Evolutionary conservation across 2,888 invertebrate genomes (phyloP), one percentile per base, ranked within the genome.

Genomic region (Lysandra bellargus): DNA sequence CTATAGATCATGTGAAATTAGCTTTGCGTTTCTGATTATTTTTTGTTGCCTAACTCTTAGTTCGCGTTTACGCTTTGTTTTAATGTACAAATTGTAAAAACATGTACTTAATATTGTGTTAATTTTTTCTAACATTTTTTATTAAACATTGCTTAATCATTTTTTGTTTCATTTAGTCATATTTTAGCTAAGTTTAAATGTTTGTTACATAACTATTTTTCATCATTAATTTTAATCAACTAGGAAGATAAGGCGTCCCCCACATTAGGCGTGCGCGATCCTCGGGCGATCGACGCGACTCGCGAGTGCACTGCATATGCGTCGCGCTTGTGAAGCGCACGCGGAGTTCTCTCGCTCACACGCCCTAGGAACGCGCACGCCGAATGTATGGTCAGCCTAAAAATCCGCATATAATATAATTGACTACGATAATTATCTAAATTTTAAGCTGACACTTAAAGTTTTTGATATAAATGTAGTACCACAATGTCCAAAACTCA

Each of bases 101-200:
- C 49, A 72, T 53, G 78, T 78, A 78, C 78, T 72, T 78, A 78
- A 72, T 72, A 3, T 76, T 53, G 53, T 53, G 33, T 57, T 72
- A 33, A 78, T 69, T 57, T 78, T 78, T 78, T 72, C 78, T 78
- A 78, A 78, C 72, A 17, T 53, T 78, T 78, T 61, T 78, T 33
- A 78, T 78, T 78, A 78, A 78, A 78, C 30, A 23, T 72, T 33
- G 69, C 69, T n/a, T 72, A 4, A n/a, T 77, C 53, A 53, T 78
- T 14, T 53, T 17, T 72, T 17, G 69, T 72, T 78, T 78, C 49
- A 72, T 78, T 78, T 72, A 23, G 64, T 49, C n/a, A 30, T 69
- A 69, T 14, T 78, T 12, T n/a, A 23, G 57, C 4, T 57, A 57
- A 17, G 57, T 57, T 4, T 57, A 17, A 17, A 17, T 57, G 49